Conservation (phyloP, 2,113 vertebrate species). For the Azemiops feae region DNA sequence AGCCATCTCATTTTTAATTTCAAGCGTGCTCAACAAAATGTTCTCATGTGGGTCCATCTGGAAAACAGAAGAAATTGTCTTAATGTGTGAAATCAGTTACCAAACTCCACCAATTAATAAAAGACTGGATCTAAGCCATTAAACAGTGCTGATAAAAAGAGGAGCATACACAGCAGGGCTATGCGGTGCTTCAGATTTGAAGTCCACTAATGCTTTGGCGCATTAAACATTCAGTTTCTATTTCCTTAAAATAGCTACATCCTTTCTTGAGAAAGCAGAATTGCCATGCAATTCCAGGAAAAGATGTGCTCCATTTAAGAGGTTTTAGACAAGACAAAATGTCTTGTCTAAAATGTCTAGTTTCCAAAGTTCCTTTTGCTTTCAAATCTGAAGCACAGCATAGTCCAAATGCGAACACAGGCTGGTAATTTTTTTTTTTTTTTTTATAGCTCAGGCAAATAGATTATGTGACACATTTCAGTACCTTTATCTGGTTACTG, state of each 20-base stretch:
- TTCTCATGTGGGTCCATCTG: constrained; percentile 98
- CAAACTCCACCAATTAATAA: rapidly evolving
- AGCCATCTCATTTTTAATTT: constrained; percentile 98
- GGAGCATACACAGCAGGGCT: neutral
- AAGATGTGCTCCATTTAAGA: neutral
- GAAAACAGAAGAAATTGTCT: constrained; percentile 31
- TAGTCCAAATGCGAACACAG: neutral
- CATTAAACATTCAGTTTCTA: neutral
- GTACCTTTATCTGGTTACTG: neutral
- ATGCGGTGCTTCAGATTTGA: neutral
- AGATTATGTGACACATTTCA: neutral
- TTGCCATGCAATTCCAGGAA: neutral
- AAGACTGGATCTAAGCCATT: neutral
- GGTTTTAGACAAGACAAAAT: neutral
- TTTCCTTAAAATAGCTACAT: neutral
- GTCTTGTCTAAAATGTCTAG: neutral
- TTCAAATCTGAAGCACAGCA: neutral
- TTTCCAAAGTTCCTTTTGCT: neutral
- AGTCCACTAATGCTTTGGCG: neutral
- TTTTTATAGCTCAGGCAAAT: constrained; percentile 26
- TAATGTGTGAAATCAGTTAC: neutral
- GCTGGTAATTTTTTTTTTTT: rapidly evolving
- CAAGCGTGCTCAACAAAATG: constrained; percentile 94
- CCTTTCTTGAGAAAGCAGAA: neutral
- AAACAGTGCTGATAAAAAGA: neutral